These are phyloP conservation scores for Noturus placidus DNA, from an alignment of 2,113 vertebrate genomes.

Conservation along the genomic window DNA sequence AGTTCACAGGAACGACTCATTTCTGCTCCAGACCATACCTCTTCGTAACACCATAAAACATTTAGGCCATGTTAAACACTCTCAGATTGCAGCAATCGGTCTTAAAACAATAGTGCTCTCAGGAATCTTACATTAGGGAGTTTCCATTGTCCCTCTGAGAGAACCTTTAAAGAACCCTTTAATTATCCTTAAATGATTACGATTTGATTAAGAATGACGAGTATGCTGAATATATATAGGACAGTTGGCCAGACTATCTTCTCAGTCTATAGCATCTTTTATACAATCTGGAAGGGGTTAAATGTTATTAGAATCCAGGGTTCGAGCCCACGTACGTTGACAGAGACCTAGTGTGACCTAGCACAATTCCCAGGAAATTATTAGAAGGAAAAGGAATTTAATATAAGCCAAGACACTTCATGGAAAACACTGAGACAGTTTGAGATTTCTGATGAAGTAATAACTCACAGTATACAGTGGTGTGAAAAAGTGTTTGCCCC, in stretches of 20 bases:
- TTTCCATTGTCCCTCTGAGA: background rate
- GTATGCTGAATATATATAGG: background rate
- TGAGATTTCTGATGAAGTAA: background rate
- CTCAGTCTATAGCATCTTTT: background rate
- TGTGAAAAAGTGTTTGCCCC: no score
- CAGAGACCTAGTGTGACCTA: no score
- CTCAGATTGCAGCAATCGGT: background rate
- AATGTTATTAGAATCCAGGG: background rate
- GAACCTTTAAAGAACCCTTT: background rate
- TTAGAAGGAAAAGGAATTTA: background rate
- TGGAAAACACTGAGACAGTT: background rate
- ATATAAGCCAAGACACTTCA: background rate
- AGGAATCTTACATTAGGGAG: background rate
- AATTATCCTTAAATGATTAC: background rate
- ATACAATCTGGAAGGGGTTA: background rate
- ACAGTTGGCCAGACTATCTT: background rate
- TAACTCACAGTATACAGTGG: background rate
- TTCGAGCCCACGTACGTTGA: background rate
- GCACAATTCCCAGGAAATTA: background rate
- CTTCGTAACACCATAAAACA: constrained; percentile 5
- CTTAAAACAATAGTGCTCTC: constrained; percentile 23
- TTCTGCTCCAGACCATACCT: constrained; percentile 11
- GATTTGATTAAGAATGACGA: background rate
- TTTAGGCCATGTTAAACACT: constrained; percentile 8
- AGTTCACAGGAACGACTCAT: constrained; percentile 20